phyloP scores from a whole-genome alignment of 2,113 vertebrate species.

The Albula glossodonta region DNA sequence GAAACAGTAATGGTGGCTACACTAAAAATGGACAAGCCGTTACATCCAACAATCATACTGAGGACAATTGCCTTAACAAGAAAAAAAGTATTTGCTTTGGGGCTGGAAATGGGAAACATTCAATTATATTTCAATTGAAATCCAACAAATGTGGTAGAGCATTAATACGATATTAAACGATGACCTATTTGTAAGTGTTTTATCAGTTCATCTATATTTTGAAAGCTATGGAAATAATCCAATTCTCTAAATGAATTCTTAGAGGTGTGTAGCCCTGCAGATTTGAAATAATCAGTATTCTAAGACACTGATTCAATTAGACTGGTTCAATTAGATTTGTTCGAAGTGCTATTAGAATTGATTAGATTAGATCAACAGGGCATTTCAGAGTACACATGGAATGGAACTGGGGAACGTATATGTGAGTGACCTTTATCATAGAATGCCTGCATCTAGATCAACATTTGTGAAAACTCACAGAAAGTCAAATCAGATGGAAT shows the following conservation, averaged over 20 bases:
- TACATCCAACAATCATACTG: background rate
- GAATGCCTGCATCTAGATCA: background rate
- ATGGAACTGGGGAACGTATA: background rate
- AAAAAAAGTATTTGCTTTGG: background rate
- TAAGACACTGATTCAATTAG: background rate
- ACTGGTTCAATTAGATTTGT: background rate
- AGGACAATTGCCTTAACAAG: background rate
- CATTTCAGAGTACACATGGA: background rate
- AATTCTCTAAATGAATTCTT: background rate
- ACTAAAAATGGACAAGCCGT: background rate
- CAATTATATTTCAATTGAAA: background rate
- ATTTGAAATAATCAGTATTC: background rate
- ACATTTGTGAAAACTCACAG: background rate
- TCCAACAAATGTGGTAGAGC: background rate
- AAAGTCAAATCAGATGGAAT: background rate
- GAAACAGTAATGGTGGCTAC: background rate
- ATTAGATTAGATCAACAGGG: background rate
- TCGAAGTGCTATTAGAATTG: background rate
- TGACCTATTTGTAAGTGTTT: background rate
- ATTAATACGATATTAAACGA: background rate
- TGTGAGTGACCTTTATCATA: background rate
- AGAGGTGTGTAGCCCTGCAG: background rate
- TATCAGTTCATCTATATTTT: background rate
- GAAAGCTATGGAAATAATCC: background rate
- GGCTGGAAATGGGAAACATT: background rate